Base-by-base conservation (phyloP, 2,888 invertebrate species). In the Onthophagus sagittarius region DNA sequence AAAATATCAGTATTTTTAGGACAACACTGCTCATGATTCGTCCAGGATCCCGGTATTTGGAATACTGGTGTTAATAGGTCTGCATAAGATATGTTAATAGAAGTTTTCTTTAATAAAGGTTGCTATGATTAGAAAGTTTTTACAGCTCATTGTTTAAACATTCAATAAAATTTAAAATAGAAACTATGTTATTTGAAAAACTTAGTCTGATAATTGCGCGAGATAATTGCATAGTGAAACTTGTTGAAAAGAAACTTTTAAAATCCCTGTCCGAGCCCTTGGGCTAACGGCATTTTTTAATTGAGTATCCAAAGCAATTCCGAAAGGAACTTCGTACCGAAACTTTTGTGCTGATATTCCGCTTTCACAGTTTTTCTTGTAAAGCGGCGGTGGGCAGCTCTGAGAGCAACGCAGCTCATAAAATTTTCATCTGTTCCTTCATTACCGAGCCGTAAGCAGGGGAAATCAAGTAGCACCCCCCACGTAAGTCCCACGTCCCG, bases 361-460 rank as follows among this genome's bases (percentile, higher is more conserved):
- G 39, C 39, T 53, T 53, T 53, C 11, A 11, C 39, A 23, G 39
- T 53, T 53, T 53, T 53, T 53, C 39, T 53, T 53, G 11, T 11
- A 7, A 7, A 11, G 11, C 39, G 9, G 15, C 67, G n/a, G n/a
- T 67, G 67, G 6, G 23, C n/a, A 67, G 23, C 67, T 33, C 69
- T 71, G n/a, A n/a, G 23, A 31, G 65, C 65, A 15, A 11, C 65
- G 11, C 65, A 32, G 32, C 67, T 76, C 75, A 77, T 76, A 74
- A 76, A 77, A 76, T 74, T 76, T 77, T 76, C 75, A 76, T 77
- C 71, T 72, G 64, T 71, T 76, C 73, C 71, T 77, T 76, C 77
- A 78, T 77, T 78, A 77, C 77, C 77, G 77, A 74, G 76, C 69
- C 75, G 78, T 78, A 77, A 77, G 77, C 77, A 75, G 77, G 62